Evolutionary conservation across 2,888 invertebrate species (phyloP), one percentile per base, ranked within the genome.

Genomic region (Tromatobia lineatoria): DNA sequence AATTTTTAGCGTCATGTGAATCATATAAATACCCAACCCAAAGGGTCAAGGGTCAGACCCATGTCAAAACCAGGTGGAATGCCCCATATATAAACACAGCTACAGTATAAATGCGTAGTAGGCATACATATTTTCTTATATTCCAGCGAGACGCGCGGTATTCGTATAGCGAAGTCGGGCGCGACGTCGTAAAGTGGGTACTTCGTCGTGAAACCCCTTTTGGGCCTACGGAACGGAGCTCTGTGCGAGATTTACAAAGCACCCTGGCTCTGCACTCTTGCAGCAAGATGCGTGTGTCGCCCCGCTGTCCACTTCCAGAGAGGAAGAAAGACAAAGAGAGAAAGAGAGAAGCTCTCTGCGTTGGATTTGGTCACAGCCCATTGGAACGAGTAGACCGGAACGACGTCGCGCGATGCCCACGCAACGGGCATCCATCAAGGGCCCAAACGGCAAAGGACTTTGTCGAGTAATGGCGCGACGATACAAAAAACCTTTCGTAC

Each of bases 381-480:
- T 90, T 88, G 88, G 89, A 75, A 83, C 69, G 76, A 87, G 87
- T 54, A 88, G 80, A 87, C 75, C 85, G 89, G 87, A 89, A 90
- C 88, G 89, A 82, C 87, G 77, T 82, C 82, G 66, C 59, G 64
- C 80, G 85, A 74, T 88, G 90, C 91, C 92, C 91, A 91, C 92
- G 91, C 92, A 91, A 90, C 79, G 90, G 89, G 88, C 91, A 92
- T 92, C 91, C 91, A 92, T 92, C 92, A 91, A 90, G 90, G 87
- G 87, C 82, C 90, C 83, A 91, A 92, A 91, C 86, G 88, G 90
- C 90, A 87, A 88, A 90, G 89, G 90, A 91, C 91, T 91, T 90
- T 92, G 91, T 91, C 91, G 92, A 92, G 91, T 91, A 92, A 91
- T 92, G 91, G 91, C 90, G 89, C 91, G 90, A 91, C 88, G 88